Evolutionary conservation across 2,888 invertebrate genomes (phyloP), one percentile per base, ranked within the genome.

Genomic region (Empis livida): DNA sequence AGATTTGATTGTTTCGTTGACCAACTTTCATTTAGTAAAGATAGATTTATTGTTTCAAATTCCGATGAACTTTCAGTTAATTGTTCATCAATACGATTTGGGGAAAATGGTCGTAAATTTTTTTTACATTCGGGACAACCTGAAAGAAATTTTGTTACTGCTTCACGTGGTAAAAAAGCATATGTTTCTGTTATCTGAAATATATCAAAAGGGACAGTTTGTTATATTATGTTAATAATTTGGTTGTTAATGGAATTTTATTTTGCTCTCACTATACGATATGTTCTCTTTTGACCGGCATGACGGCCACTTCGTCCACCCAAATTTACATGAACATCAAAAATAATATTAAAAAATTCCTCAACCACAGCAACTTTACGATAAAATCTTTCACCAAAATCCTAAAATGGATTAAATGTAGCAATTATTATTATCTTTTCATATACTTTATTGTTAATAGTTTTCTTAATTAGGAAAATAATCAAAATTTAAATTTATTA

Each of bases 301-400:
- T 95, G 95, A 69, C 92, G 91, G 48, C 93, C 92, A 45, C 84
- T 84, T 56, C 90, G 77, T 45, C 93, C 93, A 66, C 93, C 92
- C 60, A 91, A 77, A 63, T 92, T 93, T 46, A 95, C 93, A 67
- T 95, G 95, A 14, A 95, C 91, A 44, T 86, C 87, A 72, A 93
- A 93, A 62, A 95, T 95, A 54, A 95, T 95, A 65, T 94, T 89
- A 67, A 93, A 95, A 74, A 95, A 95, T 64, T 94, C 90, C 72
- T 95, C 95, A n/a, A 95, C 95, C 35, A 94, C 83, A 1, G 95
- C 94, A 42, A 95, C 95, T 66, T 91, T 86, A 61, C 93, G 83
- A 70, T 86, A 93, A 14, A 84, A 80, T 46, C 83, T 79, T 49
- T 83, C 82, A 53, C 82, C 82, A 57, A 82, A 77, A 60, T 82